Base-by-base conservation (phyloP, 1,140 invertebrate species). In the Hyles vespertilio region DNA sequence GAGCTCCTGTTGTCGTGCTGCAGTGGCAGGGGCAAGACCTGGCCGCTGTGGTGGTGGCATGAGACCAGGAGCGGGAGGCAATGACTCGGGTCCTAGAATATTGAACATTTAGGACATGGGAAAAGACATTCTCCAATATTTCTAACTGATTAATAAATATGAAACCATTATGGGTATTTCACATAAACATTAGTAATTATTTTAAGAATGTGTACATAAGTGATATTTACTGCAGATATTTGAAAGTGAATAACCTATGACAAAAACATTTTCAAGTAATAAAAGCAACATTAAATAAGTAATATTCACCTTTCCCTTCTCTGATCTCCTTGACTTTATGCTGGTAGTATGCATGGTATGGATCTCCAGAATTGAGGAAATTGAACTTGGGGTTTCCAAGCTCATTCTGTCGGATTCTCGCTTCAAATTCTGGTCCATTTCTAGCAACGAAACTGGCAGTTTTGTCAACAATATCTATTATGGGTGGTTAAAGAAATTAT, bases 311-410 rank as follows among this genome's bases (percentile, higher is more conserved):
- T 92, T 95, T 97, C 44, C 97, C 97, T 80, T 98, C 97, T 63
- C 94, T 93, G 77, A 98, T 98, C 79, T 99, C 98, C 79, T 97
- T 97, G 32, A 99, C 98, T 90, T 99, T 99, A 80, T 99, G 96
- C 70, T 98, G 95, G 91, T 99, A 99, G 77, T 99, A 99, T 0
- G 97, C 97, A 94, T 99, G 96, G 80, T 99, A 99, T 0, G 99
- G 98, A 90, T 99, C 98, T 2, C 96, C 96, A 63, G 94, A 91
- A 78, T 97, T 98, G n/a, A 99, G 91, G 83, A 99, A 99, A 84
- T 98, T 98, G 78, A 99, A 99, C 81, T 99, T 99, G 2, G 97
- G 96, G 90, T 99, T 99, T 45, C 98, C 97, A 66, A 98, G 91
- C 88, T 99, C 98, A 91, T 99, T 99, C 79, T 98, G 96, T 62